Conservation (phyloP, 2,797 vertebrate genomes). For the Halcyon leucocephala region DNA sequence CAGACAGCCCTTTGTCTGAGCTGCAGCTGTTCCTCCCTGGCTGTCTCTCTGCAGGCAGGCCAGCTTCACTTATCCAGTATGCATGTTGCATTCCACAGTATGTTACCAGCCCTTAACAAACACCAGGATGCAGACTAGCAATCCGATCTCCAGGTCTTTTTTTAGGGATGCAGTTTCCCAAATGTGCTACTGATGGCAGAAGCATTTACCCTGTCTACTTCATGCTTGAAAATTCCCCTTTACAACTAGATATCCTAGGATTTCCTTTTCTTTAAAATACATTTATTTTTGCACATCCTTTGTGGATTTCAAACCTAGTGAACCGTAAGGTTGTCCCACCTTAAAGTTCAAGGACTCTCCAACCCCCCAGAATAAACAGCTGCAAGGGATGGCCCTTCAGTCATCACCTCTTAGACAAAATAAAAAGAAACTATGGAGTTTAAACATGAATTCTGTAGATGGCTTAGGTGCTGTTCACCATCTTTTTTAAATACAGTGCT, state of each 20-base stretch:
- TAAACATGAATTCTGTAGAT: not conserved
- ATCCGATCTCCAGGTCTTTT: not conserved
- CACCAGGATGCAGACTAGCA: not conserved
- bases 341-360: not conserved
- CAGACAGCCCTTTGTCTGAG: not conserved
- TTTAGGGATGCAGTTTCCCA: not conserved
- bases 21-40: conserved; percentile 8
- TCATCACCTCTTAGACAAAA: not conserved
- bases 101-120: not conserved
- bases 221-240: not conserved
- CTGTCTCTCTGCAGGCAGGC: not conserved
- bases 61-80: not conserved
- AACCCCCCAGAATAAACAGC: not conserved
- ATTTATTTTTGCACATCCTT: not conserved
- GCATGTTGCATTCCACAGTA: fast-evolving
- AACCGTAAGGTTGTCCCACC: not conserved
- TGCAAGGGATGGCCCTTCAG: not conserved
- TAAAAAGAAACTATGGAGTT: not conserved
- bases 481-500: not conserved
- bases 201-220: not conserved
- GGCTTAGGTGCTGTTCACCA: not conserved
- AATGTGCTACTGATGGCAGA: not conserved
- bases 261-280: not conserved
- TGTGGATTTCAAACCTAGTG: not conserved
- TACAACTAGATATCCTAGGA: not conserved